A percentile compares a stretch with the other conserved stretches of the same genome.
These are phyloP conservation scores for Drosophila prosaltans DNA, from an alignment of 1,140 invertebrate genomes.

Conservation along the genomic window DNA sequence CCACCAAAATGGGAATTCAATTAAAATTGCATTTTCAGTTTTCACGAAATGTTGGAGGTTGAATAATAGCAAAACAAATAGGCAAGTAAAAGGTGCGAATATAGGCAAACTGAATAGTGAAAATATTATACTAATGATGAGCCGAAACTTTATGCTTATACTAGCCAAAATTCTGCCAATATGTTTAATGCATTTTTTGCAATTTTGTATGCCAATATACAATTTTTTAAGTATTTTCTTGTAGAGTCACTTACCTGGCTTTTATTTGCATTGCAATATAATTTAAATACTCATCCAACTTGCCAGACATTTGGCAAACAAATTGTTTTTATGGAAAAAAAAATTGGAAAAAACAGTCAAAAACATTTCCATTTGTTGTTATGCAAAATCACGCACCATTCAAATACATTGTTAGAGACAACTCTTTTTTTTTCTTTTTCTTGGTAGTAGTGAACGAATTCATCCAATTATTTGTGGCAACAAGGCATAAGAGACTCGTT, in stretches of 20 bases:
- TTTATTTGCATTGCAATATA: conserved; percentile 30
- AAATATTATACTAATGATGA: too few species aligned
- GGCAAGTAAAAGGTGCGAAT: too few species aligned
- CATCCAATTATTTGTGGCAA: conserved; percentile 54
- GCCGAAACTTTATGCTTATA: too few species aligned
- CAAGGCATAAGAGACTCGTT: not conserved
- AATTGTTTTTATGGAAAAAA: conserved; percentile 27
- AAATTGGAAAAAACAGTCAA: not conserved
- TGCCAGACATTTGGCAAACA: conserved; percentile 48
- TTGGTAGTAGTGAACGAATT: conserved; percentile 9
- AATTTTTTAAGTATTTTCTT: too few species aligned
- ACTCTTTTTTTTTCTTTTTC: not conserved
- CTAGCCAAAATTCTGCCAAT: too few species aligned
- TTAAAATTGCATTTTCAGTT: not conserved
- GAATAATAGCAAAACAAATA: too few species aligned
- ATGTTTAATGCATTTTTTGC: too few species aligned
- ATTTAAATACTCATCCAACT: conserved; percentile 47
- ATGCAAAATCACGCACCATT: conserved; percentile 54
- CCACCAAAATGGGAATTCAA: not conserved
- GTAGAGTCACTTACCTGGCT: too few species aligned
- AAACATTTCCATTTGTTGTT: conserved; percentile 28
- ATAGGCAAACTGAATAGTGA: too few species aligned
- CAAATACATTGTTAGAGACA: conserved; percentile 18
- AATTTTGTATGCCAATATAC: too few species aligned
- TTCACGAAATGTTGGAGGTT: too few species aligned